phyloP scores from a whole-genome alignment of 1,140 invertebrate species.

The Megalonaias nervosa region DNA sequence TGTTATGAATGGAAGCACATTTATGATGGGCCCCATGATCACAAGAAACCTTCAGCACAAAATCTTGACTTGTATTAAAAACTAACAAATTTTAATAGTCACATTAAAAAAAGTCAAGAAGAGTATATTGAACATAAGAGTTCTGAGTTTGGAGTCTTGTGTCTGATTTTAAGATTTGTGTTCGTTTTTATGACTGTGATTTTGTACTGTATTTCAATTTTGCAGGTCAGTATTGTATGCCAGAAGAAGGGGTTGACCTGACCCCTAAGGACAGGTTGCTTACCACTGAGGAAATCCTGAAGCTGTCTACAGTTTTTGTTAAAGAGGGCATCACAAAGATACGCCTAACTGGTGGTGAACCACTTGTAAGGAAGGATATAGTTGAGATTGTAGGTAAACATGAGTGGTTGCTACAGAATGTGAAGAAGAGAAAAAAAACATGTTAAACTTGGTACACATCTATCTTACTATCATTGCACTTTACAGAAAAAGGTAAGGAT shows the following conservation, averaged over 20 bases:
- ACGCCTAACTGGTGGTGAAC: conserved; percentile 97
- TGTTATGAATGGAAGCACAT: too few species aligned
- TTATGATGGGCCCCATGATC: too few species aligned
- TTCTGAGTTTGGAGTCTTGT: conserved; percentile 2
- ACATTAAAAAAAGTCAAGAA: background rate
- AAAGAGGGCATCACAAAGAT: conserved; percentile 93
- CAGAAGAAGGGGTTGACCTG: conserved; percentile 91
- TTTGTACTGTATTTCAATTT: conserved; percentile 9
- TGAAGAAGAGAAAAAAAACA: too few species aligned
- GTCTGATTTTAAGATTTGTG: conserved; percentile 2
- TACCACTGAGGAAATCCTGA: conserved; percentile 87
- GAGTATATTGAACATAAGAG: background rate
- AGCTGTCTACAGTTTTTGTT: conserved; percentile 88
- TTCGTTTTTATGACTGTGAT: background rate
- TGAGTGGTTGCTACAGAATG: too few species aligned
- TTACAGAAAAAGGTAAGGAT: too few species aligned
- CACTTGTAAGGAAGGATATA: conserved; percentile 90
- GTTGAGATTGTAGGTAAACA: conserved; percentile 83
- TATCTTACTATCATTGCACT: too few species aligned
- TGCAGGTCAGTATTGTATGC: conserved; percentile 96
- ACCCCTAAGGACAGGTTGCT: conserved; percentile 81
- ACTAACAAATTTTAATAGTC: background rate
- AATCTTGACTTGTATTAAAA: background rate
- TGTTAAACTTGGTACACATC: too few species aligned
- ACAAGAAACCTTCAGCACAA: too few species aligned